phyloP scores from a whole-genome alignment of 2,888 invertebrate species.

The Cheilosia impressa region DNA sequence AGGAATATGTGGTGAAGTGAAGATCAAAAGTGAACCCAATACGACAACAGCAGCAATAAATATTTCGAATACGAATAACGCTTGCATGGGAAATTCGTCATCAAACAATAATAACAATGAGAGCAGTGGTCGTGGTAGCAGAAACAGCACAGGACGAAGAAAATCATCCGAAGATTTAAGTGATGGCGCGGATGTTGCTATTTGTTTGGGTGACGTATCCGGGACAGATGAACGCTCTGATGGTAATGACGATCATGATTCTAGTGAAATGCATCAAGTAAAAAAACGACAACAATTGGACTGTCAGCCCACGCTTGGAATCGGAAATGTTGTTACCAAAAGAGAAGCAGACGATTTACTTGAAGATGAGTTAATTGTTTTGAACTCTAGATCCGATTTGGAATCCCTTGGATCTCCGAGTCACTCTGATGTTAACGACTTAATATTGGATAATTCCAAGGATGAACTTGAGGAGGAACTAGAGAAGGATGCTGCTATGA shows the following conservation, averaged over 20 bases:
- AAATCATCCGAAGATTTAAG: constrained; percentile 77
- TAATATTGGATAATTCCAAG: constrained; percentile 86
- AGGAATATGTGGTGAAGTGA: constrained; percentile 79
- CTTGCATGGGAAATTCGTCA: constrained; percentile 78
- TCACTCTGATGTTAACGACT: constrained; percentile 83
- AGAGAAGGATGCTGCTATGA: constrained; percentile 85
- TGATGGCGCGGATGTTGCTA: constrained; percentile 7
- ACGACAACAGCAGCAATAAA: constrained; percentile 76
- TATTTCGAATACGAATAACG: constrained; percentile 83
- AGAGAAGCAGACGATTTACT: constrained; percentile 82
- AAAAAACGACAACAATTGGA: constrained; percentile 43
- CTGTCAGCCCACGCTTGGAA: constrained; percentile 6
- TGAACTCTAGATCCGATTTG: constrained; percentile 82
- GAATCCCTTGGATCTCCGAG: constrained; percentile 86
- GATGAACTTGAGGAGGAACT: constrained; percentile 88
- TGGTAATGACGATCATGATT: constrained; percentile 62
- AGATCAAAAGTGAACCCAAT: constrained; percentile 83
- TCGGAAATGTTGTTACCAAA: constrained; percentile 78
- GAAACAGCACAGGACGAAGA: constrained; percentile 76
- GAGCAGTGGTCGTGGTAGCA: constrained; percentile 76
- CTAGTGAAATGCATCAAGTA: constrained; percentile 35
- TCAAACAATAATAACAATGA: constrained; percentile 77
- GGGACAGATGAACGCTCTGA: constrained; percentile 23
- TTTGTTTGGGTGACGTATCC: constrained; percentile 30
- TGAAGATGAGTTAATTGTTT: constrained; percentile 82